A percentile compares a stretch with the other conserved stretches of the same genome.
Evolutionary conservation across 1,140 invertebrate species (phyloP).

Genomic region (Hestina assimilis): DNA sequence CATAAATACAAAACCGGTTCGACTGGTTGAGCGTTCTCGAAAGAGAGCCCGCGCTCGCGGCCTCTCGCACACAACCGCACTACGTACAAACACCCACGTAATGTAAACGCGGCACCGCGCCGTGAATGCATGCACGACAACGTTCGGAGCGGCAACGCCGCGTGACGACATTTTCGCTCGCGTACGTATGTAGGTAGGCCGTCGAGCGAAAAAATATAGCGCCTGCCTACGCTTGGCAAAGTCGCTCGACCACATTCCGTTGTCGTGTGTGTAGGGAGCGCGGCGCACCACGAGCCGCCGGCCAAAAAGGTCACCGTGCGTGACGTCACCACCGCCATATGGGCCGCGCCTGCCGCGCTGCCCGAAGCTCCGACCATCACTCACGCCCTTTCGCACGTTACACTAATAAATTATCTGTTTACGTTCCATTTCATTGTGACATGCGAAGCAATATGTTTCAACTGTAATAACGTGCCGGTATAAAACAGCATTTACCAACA

Average conservation of each 20-base stretch:
- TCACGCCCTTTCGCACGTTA: conserved; percentile 50
- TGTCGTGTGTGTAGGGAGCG: conserved; percentile 62
- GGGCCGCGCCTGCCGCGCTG: conserved; percentile 47
- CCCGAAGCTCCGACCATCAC: conserved; percentile 40
- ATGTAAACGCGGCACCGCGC: conserved; percentile 49
- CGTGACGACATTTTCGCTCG: conserved; percentile 79
- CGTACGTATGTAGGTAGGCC: conserved; percentile 77
- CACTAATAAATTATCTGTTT: conserved; percentile 49
- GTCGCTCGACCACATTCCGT: conserved; percentile 72
- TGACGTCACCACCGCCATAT: conserved; percentile 71
- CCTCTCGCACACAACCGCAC: conserved; percentile 60
- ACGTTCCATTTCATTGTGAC: conserved; percentile 40
- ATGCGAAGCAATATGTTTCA: conserved; percentile 31
- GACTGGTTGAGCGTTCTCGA: conserved; percentile 74
- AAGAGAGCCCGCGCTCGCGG: conserved; percentile 61
- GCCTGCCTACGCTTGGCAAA: conserved; percentile 75
- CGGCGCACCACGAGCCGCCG: conserved; percentile 49
- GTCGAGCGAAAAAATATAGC: conserved; percentile 76
- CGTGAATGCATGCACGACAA: conserved; percentile 64
- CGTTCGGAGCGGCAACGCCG: conserved; percentile 72
- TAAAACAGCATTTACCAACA: conserved; percentile 14
- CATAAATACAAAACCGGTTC: conserved; percentile 75
- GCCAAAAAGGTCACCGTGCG: conserved; percentile 72
- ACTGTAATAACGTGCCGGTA: conserved; percentile 16
- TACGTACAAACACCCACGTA: conserved; percentile 68